Evolutionary conservation across 2,888 invertebrate genomes (phyloP).

Genomic region (Sipha maydis): DNA sequence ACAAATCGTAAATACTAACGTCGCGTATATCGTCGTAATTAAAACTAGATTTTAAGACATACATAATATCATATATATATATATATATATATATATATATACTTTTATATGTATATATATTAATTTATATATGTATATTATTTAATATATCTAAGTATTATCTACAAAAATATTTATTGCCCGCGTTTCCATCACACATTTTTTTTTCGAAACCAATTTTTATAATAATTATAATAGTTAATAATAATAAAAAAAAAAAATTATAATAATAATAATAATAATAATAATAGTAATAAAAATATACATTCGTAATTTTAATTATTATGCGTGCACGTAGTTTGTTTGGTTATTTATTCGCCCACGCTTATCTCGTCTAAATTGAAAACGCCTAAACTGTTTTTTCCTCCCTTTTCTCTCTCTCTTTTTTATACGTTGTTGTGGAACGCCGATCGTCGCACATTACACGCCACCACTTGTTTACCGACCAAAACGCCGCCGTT

Average conservation of each 20-base stretch:
- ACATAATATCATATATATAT: neutral
- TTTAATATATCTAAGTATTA: neutral
- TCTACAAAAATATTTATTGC: slow-evolving; percentile 60
- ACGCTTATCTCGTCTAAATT: too few relatives aligned
- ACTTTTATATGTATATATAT: too few relatives aligned
- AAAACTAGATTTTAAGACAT: slow-evolving; percentile 34
- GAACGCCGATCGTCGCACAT: too few relatives aligned
- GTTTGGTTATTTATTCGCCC: too few relatives aligned
- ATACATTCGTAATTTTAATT: too few relatives aligned
- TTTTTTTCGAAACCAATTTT: slow-evolving; percentile 20
- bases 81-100: neutral
- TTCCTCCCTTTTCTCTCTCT: too few relatives aligned
- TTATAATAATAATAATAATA: slow-evolving; percentile 1
- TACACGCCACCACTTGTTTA: too few relatives aligned
- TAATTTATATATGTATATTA: too few relatives aligned
- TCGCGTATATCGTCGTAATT: slow-evolving; percentile 12
- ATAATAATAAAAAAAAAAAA: neutral
- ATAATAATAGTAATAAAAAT: neutral
- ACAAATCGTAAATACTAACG: slow-evolving; percentile 28
- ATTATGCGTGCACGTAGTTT: neutral
- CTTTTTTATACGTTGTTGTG: neutral
- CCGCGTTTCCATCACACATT: slow-evolving; percentile 43
- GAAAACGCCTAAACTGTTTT: too few relatives aligned
- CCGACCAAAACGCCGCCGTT: too few relatives aligned
- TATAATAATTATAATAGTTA: slow-evolving; percentile 3